Evolutionary conservation across 1,140 invertebrate species (phyloP), one percentile per base, ranked within the genome.

Genomic region (Anagrus nilaparvatae): DNA sequence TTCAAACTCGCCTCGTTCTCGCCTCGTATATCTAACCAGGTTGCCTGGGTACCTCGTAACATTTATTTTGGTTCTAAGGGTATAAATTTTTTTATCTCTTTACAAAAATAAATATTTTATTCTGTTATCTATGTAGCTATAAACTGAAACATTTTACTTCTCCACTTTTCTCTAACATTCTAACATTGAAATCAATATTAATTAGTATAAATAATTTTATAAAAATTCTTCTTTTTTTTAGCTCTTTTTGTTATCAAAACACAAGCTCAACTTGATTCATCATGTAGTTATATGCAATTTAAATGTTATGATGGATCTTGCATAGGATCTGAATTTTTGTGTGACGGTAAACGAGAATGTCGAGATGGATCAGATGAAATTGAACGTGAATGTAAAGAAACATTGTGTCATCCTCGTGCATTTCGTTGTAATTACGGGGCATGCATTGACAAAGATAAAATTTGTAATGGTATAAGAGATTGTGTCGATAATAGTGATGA

Each of bases 401-500:
- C 61, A 7, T 51, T 48, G 0, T 77, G 75, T 51, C 66, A 65
- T 0, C 35, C 43, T 0, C 66, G 61, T 36, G 51, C 65, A 3
- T 78, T 75, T 54, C 69, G 69, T 9, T 82, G 79, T 46, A 55
- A 63, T 10, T 78, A 75, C 37, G 77, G 79, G 9, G 70, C 67
- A 9, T 82, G 78, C 45, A 67, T 82, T 5, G 56, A 67, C 14
- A 64, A 66, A 5, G 60, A 73, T 34, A 48, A 55, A 1, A 59
- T 56, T 14, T 81, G 79, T 49, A 69, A 87, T 56, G 71, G 71
- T 0, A 50, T 61, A 3, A 55, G 56, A 24, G 73, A 87, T 39
- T 87, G 83, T 55, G 43, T 63, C 0, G 79, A 84, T 50, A 72
- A 73, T 9, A 81, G 81, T 3, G 87, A 90, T 57, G 86, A 82